Evolutionary conservation across 2,113 vertebrate species (phyloP).

Genomic region (Platycercus adscitus): DNA sequence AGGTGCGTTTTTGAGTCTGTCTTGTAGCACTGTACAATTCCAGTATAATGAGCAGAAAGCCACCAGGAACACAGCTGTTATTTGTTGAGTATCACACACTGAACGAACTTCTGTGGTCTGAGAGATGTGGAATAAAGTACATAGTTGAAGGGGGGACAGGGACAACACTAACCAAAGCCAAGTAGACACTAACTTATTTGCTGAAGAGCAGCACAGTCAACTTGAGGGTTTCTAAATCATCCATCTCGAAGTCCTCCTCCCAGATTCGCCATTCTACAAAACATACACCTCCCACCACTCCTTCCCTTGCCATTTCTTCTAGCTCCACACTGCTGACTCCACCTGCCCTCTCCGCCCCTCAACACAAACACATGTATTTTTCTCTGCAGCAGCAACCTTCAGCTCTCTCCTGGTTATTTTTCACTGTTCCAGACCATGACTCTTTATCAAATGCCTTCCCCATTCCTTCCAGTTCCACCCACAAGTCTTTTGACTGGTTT

Average conservation of each 20-base stretch:
- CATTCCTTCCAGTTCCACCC: background rate
- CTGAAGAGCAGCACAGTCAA: background rate
- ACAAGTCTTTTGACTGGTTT: background rate
- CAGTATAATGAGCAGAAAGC: background rate
- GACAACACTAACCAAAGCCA: background rate
- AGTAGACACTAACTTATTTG: background rate
- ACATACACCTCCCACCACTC: background rate
- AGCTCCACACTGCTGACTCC: background rate
- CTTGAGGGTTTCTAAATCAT: background rate
- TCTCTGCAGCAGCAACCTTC: background rate
- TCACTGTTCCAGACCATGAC: background rate
- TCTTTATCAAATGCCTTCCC: background rate
- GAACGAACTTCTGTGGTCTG: background rate
- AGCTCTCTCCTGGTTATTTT: background rate
- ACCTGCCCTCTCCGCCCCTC: background rate
- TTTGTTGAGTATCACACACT: background rate
- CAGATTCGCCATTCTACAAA: background rate
- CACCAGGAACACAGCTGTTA: background rate
- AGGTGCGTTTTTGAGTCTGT: background rate
- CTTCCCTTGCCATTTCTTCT: background rate
- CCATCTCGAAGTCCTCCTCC: background rate
- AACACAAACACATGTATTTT: background rate
- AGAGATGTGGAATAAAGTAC: background rate
- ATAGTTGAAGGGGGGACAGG: background rate
- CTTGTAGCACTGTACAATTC: background rate